These are phyloP conservation scores for Meriones psammophilus DNA, from an alignment of 2,797 vertebrate species.

Conservation along the genomic window DNA sequence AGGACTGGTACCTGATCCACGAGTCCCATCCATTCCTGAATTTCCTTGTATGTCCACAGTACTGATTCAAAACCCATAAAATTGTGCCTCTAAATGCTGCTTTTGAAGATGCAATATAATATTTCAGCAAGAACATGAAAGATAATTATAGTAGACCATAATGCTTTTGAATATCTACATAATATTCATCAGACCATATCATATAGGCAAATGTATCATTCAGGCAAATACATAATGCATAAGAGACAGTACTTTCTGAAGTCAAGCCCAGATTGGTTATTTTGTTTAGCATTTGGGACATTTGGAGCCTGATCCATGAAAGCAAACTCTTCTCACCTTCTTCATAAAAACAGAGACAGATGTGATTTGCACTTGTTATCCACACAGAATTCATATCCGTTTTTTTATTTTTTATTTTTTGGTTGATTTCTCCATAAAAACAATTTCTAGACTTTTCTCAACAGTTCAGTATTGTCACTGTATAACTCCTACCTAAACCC, in stretches of 20 bases:
- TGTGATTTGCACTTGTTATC: neutral
- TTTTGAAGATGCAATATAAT: neutral
- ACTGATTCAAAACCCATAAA: slow-evolving; percentile 67
- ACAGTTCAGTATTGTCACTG: neutral
- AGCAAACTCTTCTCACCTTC: neutral
- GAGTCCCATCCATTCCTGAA: slow-evolving; percentile 47
- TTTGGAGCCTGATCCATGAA: slow-evolving; percentile 30
- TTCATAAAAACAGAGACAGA: slow-evolving; percentile 18
- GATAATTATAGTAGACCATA: neutral
- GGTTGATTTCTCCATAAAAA: neutral
- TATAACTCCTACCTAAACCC: neutral
- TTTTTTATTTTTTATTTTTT: neutral
- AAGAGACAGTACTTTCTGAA: slow-evolving; percentile 1
- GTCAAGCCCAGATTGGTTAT: neutral
- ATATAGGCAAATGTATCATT: neutral
- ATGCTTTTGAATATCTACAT: neutral
- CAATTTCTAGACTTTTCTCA: neutral
- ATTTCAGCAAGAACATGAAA: neutral
- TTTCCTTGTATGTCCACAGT: slow-evolving; percentile 61
- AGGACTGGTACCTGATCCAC: slow-evolving; percentile 42
- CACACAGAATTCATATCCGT: neutral
- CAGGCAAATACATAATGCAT: neutral
- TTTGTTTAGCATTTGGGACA: neutral
- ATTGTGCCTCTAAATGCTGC: neutral
- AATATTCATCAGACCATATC: neutral